phyloP scores from a whole-genome alignment of 2,113 vertebrate species.

The Bujurquina vittata region DNA sequence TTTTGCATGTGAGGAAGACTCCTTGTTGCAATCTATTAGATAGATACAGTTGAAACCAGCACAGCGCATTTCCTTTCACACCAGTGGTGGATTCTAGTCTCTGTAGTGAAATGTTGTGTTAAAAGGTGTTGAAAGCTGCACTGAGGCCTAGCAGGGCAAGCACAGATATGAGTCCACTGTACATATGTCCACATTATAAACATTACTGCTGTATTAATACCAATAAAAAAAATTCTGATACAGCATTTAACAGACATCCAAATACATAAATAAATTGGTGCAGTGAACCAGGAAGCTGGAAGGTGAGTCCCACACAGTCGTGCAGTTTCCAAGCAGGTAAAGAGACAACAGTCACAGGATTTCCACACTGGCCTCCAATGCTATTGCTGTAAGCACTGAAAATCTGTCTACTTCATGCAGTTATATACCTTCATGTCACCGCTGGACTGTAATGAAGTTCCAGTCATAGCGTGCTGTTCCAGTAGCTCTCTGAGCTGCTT shows the following conservation, averaged over 20 bases:
- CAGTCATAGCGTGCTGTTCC: slow-evolving; percentile 46
- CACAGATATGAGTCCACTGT: not conserved
- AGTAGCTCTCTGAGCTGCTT: slow-evolving; percentile 80
- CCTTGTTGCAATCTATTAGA: not conserved
- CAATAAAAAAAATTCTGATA: no score
- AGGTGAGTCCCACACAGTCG: not conserved
- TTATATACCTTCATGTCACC: slow-evolving; percentile 69
- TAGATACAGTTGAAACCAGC: rapidly evolving
- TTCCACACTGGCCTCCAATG: not conserved
- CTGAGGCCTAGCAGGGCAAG: not conserved
- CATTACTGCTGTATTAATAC: no score
- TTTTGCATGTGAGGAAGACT: not conserved
- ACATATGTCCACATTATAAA: no score
- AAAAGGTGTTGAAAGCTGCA: not conserved
- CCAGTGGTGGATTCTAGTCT: not conserved
- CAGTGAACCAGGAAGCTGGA: not conserved
- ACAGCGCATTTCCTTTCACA: not conserved
- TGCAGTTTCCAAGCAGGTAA: not conserved
- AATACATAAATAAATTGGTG: not conserved
- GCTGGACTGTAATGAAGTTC: slow-evolving; percentile 46
- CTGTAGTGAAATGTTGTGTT: not conserved
- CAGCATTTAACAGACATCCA: no score
- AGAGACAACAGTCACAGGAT: not conserved
- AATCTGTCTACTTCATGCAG: not conserved
- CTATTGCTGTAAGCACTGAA: not conserved